Percentiles rank a stretch among this genome's conserved stretches.
These are phyloP conservation scores for Idaea biselata DNA, from an alignment of 2,888 invertebrate genomes.

Conservation along the genomic window DNA sequence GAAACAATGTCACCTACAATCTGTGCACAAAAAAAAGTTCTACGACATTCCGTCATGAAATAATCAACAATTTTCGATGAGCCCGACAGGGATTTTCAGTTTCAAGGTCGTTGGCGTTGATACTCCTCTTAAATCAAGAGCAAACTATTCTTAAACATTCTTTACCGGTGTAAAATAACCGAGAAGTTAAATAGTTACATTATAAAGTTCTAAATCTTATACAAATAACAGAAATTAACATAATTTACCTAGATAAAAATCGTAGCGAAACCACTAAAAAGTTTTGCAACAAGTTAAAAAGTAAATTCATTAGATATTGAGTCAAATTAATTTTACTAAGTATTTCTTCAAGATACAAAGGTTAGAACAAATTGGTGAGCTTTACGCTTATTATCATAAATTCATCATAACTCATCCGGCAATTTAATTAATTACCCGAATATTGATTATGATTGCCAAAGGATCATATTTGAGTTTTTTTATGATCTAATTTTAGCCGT, in stretches of 20 bases:
- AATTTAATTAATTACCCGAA: background rate
- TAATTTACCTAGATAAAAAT: too few relatives aligned
- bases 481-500: background rate
- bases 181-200: background rate
- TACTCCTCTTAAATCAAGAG: background rate
- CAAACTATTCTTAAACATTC: background rate
- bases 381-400: background rate
- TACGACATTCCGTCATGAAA: too few relatives aligned
- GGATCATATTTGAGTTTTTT: constrained; percentile 2
- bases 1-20: too few relatives aligned
- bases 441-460: background rate
- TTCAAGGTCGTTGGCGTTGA: too few relatives aligned
- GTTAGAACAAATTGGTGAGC: background rate
- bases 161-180: too few relatives aligned
- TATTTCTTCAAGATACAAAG: background rate
- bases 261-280: too few relatives aligned
- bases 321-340: background rate
- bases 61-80: too few relatives aligned
- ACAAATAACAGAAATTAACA: too few relatives aligned
- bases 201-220: too few relatives aligned
- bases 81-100: too few relatives aligned
- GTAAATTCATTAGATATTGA: background rate
- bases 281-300: background rate
- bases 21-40: too few relatives aligned
- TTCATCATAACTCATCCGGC: background rate